These are phyloP conservation scores for Microtus ochrogaster DNA, from an alignment of 2,113 vertebrate genomes.

Conservation along the genomic window DNA sequence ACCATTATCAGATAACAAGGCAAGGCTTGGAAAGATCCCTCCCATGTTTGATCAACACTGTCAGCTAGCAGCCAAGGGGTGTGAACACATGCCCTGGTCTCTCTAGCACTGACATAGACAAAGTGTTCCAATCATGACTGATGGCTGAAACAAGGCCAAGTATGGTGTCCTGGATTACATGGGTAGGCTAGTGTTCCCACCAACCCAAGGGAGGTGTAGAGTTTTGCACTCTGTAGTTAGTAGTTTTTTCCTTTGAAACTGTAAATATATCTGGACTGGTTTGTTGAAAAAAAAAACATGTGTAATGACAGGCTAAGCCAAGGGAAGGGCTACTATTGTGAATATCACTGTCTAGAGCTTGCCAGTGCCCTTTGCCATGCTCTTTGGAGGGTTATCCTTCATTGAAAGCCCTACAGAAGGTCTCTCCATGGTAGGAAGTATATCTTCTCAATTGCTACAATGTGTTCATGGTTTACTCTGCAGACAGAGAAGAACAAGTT, in stretches of 20 bases:
- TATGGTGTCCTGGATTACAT: accelerated
- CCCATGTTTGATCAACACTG: background rate
- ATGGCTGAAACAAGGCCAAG: background rate
- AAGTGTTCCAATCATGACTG: background rate
- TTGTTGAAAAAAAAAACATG: background rate
- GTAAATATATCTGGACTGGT: background rate
- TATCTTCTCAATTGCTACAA: background rate
- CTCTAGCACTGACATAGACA: background rate
- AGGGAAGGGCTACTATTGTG: background rate
- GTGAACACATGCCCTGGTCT: background rate
- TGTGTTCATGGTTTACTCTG: background rate
- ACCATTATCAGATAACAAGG: background rate
- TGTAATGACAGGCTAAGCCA: background rate
- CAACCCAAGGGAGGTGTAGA: background rate
- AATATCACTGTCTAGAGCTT: background rate
- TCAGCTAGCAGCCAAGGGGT: background rate
- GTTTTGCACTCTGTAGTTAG: background rate
- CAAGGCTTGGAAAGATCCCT: background rate
- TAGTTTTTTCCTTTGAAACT: background rate
- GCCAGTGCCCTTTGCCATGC: background rate
- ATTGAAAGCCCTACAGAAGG: background rate
- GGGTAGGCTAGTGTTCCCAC: background rate
- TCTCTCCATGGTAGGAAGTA: too few relatives aligned
- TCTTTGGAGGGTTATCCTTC: background rate
- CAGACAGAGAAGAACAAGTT: background rate